These are phyloP conservation scores for Meda fulgida DNA, from an alignment of 2,797 vertebrate genomes.

Conservation along the genomic window DNA sequence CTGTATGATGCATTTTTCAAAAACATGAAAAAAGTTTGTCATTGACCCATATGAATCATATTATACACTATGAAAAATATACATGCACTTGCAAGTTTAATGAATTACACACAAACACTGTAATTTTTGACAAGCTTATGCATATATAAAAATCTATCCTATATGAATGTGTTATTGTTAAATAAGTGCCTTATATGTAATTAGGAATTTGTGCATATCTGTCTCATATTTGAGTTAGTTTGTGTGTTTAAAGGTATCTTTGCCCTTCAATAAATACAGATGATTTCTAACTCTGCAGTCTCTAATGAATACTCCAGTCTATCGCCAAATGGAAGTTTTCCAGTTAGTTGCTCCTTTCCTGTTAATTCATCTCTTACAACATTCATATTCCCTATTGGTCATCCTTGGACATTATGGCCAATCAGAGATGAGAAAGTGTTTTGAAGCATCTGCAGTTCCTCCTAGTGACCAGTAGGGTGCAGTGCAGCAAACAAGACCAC, in stretches of 20 bases:
- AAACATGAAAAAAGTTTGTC: background rate
- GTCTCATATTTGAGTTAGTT: conserved; percentile 8
- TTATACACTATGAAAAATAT: background rate
- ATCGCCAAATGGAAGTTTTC: conserved; percentile 45
- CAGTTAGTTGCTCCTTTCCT: conserved; percentile 31
- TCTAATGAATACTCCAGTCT: conserved; percentile 45
- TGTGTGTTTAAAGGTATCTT: conserved; percentile 15
- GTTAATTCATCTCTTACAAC: conserved; percentile 35
- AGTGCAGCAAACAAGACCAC: conserved; percentile 62
- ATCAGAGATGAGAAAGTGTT: conserved; percentile 22
- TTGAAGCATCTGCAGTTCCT: conserved; percentile 42
- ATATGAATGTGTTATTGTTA: conserved; percentile 31
- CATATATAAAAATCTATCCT: background rate
- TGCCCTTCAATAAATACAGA: conserved; percentile 48
- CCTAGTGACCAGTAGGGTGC: conserved; percentile 58
- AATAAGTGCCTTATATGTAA: background rate
- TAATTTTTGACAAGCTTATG: background rate
- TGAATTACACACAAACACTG: background rate
- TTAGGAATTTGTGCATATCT: conserved; percentile 24
- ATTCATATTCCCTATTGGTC: conserved; percentile 43
- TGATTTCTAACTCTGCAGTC: conserved; percentile 38
- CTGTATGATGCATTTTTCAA: background rate
- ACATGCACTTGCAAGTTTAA: background rate
- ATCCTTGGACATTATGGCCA: conserved; percentile 31
- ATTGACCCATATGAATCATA: background rate